A percentile compares a stretch with the other conserved stretches of the same genome.
Conservation (phyloP, 2,888 invertebrate genomes). For the Hirudinaria manillensis region DNA sequence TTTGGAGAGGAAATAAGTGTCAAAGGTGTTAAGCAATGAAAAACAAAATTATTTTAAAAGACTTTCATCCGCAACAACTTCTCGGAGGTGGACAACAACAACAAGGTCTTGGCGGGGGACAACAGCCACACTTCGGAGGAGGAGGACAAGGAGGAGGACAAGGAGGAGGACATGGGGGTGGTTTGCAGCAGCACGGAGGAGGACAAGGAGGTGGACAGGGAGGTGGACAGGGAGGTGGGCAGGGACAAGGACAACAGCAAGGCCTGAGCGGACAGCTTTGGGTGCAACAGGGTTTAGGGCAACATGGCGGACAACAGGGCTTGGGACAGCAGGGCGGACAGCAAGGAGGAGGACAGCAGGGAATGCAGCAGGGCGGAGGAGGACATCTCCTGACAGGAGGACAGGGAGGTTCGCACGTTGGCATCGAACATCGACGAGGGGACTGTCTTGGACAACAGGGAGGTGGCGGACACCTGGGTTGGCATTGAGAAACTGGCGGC, state of each 20-base stretch:
- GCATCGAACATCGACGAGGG: background rate
- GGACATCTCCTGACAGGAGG: too few species aligned
- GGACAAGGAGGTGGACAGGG: background rate
- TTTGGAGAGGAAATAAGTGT: too few species aligned
- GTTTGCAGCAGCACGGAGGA: background rate
- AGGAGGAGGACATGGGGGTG: background rate
- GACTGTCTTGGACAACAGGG: background rate
- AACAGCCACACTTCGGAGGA: background rate
- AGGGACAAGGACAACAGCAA: background rate
- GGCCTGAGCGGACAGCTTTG: background rate
- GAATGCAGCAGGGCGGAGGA: too few species aligned
- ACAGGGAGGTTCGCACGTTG: too few species aligned
- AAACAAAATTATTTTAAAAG: too few species aligned
- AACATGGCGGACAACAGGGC: background rate
- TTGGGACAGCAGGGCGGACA: background rate
- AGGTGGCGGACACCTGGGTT: conserved; percentile 9
- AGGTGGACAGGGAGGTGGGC: background rate
- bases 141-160: background rate
- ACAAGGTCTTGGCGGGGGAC: too few species aligned
- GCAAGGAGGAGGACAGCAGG: background rate
- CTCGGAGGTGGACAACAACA: too few species aligned
- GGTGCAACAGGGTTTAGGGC: background rate
- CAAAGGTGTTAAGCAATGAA: too few species aligned
- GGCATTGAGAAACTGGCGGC: background rate
- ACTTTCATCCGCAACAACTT: too few species aligned